Evolutionary conservation across 2,888 invertebrate species (phyloP), one percentile per base, ranked within the genome.

Genomic region (Pachliopta kotzebuea): DNA sequence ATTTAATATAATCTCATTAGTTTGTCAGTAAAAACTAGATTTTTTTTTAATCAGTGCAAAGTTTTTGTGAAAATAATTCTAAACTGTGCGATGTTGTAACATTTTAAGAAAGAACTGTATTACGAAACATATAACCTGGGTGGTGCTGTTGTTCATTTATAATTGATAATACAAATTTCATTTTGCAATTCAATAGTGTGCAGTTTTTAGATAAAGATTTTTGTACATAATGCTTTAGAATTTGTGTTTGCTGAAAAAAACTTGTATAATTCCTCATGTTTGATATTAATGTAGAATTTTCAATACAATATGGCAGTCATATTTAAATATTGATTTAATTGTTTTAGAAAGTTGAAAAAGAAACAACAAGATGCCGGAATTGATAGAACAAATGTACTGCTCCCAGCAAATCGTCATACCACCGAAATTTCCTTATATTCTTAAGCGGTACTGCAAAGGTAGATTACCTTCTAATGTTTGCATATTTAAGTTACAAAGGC

Each of bases 401-500:
- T 94, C 96, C 0, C 95, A 96, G 84, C 96, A 96, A 85, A 96
- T 98, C 29, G 93, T 94, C 60, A 95, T 98, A 65, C 97, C 97
- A 0, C 95, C 96, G 0, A 94, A 94, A 71, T 94, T 96, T 74
- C 97, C 97, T 0, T 95, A 95, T 76, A 95, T 98, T 60, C 85
- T 98, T 63, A 96, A 97, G 82, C 95, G 96, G 77, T 98, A 95
- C 77, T 97, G 97, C 54, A 98, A 98, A 92, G 92, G 92, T 92
- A 54, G 4, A 45, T n/a, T n/a, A 45, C 18, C 1, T 45, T 45
- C 6, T n/a, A n/a, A n/a, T 45, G 4, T 4, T 18, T n/a, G n/a
- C 18, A 45, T 37, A 14, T 37, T 9, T 8, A 37, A 26, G 26
- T 6, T 45, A 18, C 45, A n/a, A 1, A 11, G 18, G 45, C n/a